Evolutionary conservation across 1,140 invertebrate species (phyloP).

Genomic region (Tetragonula clypearis): DNA sequence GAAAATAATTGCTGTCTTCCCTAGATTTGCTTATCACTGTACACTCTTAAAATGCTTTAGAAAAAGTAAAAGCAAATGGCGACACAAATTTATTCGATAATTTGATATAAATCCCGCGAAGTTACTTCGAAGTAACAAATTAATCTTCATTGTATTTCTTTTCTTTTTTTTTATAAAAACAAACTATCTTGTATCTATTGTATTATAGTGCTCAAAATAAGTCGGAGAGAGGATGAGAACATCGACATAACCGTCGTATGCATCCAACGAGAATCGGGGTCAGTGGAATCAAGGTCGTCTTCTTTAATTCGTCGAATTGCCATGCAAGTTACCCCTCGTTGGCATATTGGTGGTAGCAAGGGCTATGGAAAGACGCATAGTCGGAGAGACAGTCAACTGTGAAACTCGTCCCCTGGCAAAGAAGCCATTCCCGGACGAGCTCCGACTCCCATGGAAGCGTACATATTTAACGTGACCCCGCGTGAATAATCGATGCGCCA

Average conservation of each 20-base stretch:
- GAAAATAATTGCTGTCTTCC: no score
- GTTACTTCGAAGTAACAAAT: neutral
- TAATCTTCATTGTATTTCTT: no score
- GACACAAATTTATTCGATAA: no score
- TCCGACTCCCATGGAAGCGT: slow-evolving; percentile 55
- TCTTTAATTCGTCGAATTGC: slow-evolving; percentile 66
- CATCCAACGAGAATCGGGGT: slow-evolving; percentile 59
- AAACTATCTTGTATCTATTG: no score
- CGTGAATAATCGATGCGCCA: slow-evolving; percentile 70
- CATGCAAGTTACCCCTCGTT: slow-evolving; percentile 51
- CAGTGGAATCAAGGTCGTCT: slow-evolving; percentile 59
- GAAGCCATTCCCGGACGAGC: slow-evolving; percentile 45
- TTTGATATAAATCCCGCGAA: no score
- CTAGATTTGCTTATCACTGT: no score
- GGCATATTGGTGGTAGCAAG: neutral
- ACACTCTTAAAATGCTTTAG: no score
- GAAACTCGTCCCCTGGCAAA: slow-evolving; percentile 36
- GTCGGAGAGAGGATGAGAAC: neutral
- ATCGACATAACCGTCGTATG: slow-evolving; percentile 7
- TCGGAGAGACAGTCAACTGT: slow-evolving; percentile 50
- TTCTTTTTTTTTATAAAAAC: no score
- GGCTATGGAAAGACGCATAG: slow-evolving; percentile 25
- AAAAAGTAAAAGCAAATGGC: no score
- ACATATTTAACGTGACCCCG: slow-evolving; percentile 72
- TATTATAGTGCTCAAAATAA: neutral